Evolutionary conservation across 2,113 vertebrate species (phyloP).

Genomic region (Tyrannus savana): DNA sequence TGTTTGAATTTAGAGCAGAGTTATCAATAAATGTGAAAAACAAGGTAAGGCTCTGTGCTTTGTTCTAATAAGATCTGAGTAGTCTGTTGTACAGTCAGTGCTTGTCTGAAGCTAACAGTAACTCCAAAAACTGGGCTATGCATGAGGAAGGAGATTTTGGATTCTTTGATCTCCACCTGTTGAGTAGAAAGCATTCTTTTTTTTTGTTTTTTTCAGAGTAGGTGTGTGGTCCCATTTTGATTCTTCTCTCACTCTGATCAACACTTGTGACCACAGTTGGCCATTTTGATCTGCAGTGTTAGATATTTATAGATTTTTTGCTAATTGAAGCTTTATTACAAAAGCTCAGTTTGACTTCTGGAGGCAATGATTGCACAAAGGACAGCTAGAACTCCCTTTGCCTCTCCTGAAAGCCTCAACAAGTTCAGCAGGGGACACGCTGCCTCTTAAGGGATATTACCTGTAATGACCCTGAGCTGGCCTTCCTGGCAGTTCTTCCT

Average conservation of each 20-base stretch:
- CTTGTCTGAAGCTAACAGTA: background rate
- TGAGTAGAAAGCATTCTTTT: background rate
- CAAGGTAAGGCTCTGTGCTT: background rate
- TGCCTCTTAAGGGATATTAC: background rate
- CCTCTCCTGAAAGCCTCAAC: background rate
- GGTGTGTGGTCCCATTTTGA: background rate
- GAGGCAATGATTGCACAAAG: background rate
- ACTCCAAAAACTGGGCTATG: background rate
- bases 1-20: background rate
- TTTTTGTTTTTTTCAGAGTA: background rate
- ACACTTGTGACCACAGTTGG: background rate
- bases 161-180: background rate
- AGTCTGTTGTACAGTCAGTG: background rate
- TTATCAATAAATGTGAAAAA: background rate
- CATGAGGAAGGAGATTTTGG: background rate
- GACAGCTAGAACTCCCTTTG: background rate
- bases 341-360: background rate
- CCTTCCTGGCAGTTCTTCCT: background rate
- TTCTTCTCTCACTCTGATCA: background rate
- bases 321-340: background rate
- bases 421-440: background rate
- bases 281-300: background rate
- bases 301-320: background rate
- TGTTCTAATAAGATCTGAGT: background rate
- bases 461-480: background rate